Base-by-base conservation (phyloP, 2,113 vertebrate genomes). In the Scalopus aquaticus region DNA sequence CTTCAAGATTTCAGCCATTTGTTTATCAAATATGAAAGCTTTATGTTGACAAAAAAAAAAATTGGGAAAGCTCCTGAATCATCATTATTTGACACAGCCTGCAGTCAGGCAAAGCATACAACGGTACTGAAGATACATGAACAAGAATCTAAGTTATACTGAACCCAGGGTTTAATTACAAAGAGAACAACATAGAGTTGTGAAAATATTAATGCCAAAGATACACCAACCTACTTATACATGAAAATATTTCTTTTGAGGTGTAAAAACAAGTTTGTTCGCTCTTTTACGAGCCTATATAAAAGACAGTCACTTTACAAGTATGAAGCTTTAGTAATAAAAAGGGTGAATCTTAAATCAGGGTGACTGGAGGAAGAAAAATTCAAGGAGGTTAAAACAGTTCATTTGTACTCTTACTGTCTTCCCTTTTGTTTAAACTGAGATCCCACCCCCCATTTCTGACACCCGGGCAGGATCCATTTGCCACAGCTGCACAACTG, bases 401-500 rank as follows among this genome's bases (percentile, higher is more conserved):
- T 69, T 89, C 49, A 42, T 80, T 78, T 86, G 58, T 74, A 60
- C 56, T 73, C 37, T 58, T 79, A 87, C 28, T 76, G 70, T 44
- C 76, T 96, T 93, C n/a, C 54, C 30, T 87, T 87, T 54, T 16
- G 60, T 39, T 56, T 84, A 42, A 46, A 93, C 56, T 51, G 69
- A 78, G 90, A 35, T 64, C 80, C 62, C 88, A 17, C 69, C 69
- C 86, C 51, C 91, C 51, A n/a, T 24, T 83, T 87, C 77, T 87
- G 76, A 93, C 62, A 90, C 51, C 19, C 0, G 1, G 65, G 64
- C 37, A 95, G 82, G 65, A 76, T 80, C 88, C 90, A 84, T 51
- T 84, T 65, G 80, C 81, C 96, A 97, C 97, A 97, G 96, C 97
- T 97, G 96, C 81, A 88, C 6, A 24, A 56, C 58, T 78, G 65